Conservation (phyloP, 2,113 vertebrate genomes). For the Grus americana region DNA sequence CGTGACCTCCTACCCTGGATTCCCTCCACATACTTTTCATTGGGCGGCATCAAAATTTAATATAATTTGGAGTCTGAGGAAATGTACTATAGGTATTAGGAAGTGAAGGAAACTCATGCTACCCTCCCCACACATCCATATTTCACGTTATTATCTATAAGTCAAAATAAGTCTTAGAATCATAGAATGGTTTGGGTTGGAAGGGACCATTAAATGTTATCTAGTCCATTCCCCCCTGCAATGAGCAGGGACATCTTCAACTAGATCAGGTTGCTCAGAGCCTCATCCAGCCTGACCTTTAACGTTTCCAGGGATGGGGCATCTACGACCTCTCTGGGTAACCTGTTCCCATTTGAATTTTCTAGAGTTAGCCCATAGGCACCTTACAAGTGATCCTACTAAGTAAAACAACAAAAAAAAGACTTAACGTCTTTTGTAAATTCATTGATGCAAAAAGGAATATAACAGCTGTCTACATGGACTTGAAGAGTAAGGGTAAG, state of each 20-base stretch:
- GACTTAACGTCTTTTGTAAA: neutral
- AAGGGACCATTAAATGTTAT: neutral
- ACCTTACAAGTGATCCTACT: neutral
- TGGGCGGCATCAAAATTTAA: neutral
- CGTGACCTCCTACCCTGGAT: neutral
- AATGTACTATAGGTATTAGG: neutral
- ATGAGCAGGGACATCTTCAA: neutral
- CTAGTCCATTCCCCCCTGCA: neutral
- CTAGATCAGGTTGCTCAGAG: neutral
- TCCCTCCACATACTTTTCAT: neutral
- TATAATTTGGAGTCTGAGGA: neutral
- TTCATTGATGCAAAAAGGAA: neutral
- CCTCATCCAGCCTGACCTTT: neutral
- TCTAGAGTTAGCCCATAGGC: neutral
- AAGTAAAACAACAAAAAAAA: neutral
- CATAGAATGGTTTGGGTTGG: neutral
- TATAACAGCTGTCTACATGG: neutral
- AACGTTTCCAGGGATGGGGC: neutral
- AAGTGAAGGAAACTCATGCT: neutral
- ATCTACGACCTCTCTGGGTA: neutral
- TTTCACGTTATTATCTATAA: neutral
- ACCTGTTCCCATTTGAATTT: neutral
- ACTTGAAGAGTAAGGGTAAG: neutral
- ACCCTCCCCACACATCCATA: fast-evolving
- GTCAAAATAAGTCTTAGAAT: neutral